Base-by-base conservation (phyloP, 1,140 invertebrate genomes). In the Pseudomyrmex concolor region DNA sequence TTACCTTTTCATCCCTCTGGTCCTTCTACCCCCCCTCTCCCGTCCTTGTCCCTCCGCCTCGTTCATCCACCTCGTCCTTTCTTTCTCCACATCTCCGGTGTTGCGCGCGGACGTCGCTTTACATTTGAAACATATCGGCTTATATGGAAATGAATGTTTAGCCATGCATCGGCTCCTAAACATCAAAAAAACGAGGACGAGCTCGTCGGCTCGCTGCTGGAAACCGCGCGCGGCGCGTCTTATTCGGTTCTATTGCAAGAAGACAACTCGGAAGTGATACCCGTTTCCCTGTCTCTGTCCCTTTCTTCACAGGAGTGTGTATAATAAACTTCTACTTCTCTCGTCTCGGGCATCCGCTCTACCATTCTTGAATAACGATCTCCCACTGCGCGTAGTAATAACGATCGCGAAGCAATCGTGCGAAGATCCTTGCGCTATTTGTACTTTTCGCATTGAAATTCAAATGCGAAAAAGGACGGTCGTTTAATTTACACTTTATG, bases 141-240 rank as follows among this genome's bases (percentile, higher is more conserved):
- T 89, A 89, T 91, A 91, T 92, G 92, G 91, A 92, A 93, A 93
- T 92, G 91, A 90, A 92, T 87, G 88, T 91, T 91, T 87, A 90
- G 89, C 88, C 87, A 88, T 90, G 89, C 86, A 91, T 91, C 89
- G 86, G 83, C 54, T 60, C 73, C 62, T 82, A 88, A 89, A 87
- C 83, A 89, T 89, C 54, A 64, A 87, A 77, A 51, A 71, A 86
- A 76, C 63, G 34, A 34, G 83, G 17, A 25, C 54, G 25, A 59
- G 60, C 54, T 34, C 13, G 22, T 34, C 13, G 22, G 51, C 77
- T 72, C 83, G 66, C 84, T 71, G 84, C 82, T 84, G 78, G 83
- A 88, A 72, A 74, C 71, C 64, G 72, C 62, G 70, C 34, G 34
- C 34, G 34, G 34, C 34, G 34, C 34, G 34, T 34, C 34, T 34